Base-by-base conservation (phyloP, 37 sponge, comb jelly and placozoan genomes). In the Spongilla lacustris region DNA sequence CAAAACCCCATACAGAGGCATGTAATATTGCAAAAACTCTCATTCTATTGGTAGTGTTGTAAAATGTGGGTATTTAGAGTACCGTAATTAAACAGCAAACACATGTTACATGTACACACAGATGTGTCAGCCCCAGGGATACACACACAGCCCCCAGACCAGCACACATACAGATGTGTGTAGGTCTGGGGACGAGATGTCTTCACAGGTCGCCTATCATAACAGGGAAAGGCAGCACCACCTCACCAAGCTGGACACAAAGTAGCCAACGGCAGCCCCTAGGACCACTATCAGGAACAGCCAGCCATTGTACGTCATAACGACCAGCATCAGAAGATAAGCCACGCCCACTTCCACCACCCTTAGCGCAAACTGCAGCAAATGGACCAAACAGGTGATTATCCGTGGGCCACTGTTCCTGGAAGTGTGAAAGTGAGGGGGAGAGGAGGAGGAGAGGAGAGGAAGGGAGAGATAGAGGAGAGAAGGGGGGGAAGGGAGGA, bases 241-340 rank as follows among this genome's bases (percentile, higher is more conserved):
- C 58, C 11, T 58, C 58, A 58, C 58, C 58, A 58, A 17, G 21
- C 21, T 58, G 80, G 90, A 91, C 11, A 91, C 17, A 21, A 98
- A 67, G 66, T 95, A 95, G 4, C 98, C 98, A 8, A 90, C 5
- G 0, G 96, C 98, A 67, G 92, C 86, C 6, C 98, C 98, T 36
- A 98, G 83, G 34, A 84, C 73, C 30, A 95, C 94, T 24, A 94
- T 86, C 23, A 98, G 81, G 87, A 93, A 93, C 31, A 98, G 80
- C 98, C 98, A 98, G 8, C 90, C 92, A 77, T 98, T 98, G 88
- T 85, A 95, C 27, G 96, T 95, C 98, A 98, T 98, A 38, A 81
- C 90, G 0, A 92, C 75, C 79, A 98, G 70, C 98, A 98, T 98
- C 37, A 98, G 91, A 23, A 98, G 31, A 84, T 95, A 98, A 74